A percentile compares a stretch with the other conserved stretches of the same genome.
phyloP scores from a whole-genome alignment of 2,888 invertebrate species.

The Agrenia bidenticulata region DNA sequence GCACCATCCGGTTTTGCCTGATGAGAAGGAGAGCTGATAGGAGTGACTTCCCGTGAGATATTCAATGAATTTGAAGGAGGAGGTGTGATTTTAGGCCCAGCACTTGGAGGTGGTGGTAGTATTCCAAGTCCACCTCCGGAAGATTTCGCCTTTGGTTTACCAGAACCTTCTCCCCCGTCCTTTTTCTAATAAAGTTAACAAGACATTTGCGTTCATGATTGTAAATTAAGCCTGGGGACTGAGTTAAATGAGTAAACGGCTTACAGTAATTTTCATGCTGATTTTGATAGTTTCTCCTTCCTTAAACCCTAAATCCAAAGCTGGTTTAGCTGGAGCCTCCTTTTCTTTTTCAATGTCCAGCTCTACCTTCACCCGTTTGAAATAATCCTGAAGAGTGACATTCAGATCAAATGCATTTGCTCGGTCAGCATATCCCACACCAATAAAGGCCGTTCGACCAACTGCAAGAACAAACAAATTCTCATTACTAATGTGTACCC shows the following conservation, averaged over 20 bases:
- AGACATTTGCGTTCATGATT: too few relatives aligned
- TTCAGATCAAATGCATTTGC: conserved; percentile 99
- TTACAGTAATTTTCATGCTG: conserved; percentile 93
- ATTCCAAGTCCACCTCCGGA: conserved; percentile 60
- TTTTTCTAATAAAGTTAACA: too few relatives aligned
- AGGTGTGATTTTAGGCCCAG: conserved; percentile 66
- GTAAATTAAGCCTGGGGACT: not conserved
- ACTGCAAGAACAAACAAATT: conserved; percentile 30
- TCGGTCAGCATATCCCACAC: conserved; percentile 94
- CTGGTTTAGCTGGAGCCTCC: conserved; percentile 66
- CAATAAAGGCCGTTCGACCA: conserved; percentile 89
- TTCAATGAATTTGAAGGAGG: conserved; percentile 68
- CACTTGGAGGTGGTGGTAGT: conserved; percentile 81
- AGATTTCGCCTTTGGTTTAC: conserved; percentile 66
- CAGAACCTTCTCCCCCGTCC: conserved; percentile 74
- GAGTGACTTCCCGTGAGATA: conserved; percentile 61
- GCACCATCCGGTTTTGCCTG: conserved; percentile 38
- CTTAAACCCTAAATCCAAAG: conserved; percentile 94
- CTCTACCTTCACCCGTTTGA: conserved; percentile 86
- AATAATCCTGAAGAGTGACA: conserved; percentile 96
- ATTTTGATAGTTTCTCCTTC: conserved; percentile 99
- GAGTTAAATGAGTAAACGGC: too few relatives aligned
- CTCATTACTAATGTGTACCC: too few relatives aligned
- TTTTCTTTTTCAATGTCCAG: conserved; percentile 70
- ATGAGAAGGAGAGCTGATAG: conserved; percentile 56